Evolutionary conservation across 2,888 invertebrate genomes (phyloP).

Genomic region (Spisula subtruncata): DNA sequence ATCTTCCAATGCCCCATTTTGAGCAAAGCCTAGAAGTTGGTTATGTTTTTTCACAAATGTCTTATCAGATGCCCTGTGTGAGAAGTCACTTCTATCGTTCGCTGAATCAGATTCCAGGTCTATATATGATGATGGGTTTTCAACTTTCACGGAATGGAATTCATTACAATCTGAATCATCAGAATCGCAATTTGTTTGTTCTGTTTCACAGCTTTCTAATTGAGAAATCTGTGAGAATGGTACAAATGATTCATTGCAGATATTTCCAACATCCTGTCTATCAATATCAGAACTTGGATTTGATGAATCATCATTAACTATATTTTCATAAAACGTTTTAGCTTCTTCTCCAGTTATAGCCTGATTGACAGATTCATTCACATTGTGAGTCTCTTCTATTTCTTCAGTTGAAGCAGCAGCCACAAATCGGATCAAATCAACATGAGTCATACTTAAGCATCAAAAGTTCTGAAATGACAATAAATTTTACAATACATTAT

Average conservation of each 20-base stretch:
- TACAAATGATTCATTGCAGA: neutral
- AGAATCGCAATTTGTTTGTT: neutral
- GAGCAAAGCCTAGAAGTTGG: constrained; percentile 78
- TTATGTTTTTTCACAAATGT: constrained; percentile 27
- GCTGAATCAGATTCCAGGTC: neutral
- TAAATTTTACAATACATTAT: neutral
- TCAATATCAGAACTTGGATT: neutral
- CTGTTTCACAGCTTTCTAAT: neutral
- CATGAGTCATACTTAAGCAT: constrained; percentile 13
- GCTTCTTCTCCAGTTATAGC: constrained; percentile 68
- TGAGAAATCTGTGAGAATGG: neutral
- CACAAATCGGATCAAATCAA: constrained; percentile 67
- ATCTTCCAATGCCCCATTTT: constrained; percentile 80
- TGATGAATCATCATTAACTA: constrained; percentile 34
- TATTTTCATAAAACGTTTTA: constrained; percentile 73
- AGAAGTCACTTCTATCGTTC: neutral
- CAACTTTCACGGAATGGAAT: neutral
- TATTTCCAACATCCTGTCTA: neutral
- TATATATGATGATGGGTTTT: neutral
- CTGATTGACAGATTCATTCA: constrained; percentile 8
- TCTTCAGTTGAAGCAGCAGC: constrained; percentile 58
- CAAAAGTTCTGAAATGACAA: neutral
- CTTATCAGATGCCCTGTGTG: neutral
- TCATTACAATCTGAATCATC: neutral
- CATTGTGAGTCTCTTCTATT: constrained; percentile 46